phyloP scores from a whole-genome alignment of 2,888 invertebrate genomes.

The Heliconius sara region DNA sequence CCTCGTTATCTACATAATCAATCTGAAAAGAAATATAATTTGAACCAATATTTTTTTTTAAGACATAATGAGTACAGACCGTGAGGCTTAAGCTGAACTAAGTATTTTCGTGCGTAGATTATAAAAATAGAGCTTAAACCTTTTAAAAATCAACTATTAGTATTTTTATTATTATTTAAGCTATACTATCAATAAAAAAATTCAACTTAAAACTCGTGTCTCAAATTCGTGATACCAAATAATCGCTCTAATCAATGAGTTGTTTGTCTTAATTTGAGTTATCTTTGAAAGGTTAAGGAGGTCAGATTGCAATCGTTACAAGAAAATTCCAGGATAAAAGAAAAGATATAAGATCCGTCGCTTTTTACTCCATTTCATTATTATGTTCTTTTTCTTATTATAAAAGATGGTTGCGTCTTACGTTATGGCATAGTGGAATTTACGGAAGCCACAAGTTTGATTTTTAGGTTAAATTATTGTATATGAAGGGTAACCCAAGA shows the following conservation, averaged over 20 bases:
- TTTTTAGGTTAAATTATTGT: neutral
- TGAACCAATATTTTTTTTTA: neutral
- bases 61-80: no score
- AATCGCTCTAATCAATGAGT: constrained; percentile 9
- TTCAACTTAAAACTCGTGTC: neutral
- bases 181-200: no score
- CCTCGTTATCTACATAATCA: constrained; percentile 4
- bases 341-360: constrained; percentile 3
- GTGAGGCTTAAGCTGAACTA: no score
- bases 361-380: neutral
- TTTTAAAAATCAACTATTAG: no score
- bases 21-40: constrained; percentile 7
- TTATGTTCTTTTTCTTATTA: neutral
- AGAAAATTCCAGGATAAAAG: constrained; percentile 8
- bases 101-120: no score
- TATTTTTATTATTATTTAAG: no score
- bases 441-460: neutral
- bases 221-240: neutral
- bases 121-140: no score
- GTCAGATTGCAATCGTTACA: constrained; percentile 12
- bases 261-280: constrained; percentile 19
- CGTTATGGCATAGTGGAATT: neutral
- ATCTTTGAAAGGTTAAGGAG: constrained; percentile 8
- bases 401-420: neutral
- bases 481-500: no score